A percentile compares a stretch with the other conserved stretches of the same genome.
phyloP scores from a whole-genome alignment of 2,113 vertebrate species.

The Salvelinus namaycush region DNA sequence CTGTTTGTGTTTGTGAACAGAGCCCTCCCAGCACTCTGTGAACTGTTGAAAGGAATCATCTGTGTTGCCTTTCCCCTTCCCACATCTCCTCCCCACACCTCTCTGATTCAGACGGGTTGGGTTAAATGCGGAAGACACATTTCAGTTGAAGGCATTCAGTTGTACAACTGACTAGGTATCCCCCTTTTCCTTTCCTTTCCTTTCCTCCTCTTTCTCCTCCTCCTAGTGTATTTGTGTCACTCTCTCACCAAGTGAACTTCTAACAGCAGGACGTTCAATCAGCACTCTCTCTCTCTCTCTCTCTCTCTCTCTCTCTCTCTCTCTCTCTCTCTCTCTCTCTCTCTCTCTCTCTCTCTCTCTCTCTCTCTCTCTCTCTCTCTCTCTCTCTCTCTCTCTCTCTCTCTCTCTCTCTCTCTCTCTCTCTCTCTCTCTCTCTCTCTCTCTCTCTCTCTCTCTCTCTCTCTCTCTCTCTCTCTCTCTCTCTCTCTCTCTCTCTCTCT shows the following conservation, averaged over 20 bases:
- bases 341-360: neutral
- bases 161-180: too few relatives aligned
- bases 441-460: constrained; percentile 5
- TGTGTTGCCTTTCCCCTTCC: constrained; percentile 29
- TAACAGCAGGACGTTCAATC: neutral
- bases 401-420: constrained; percentile 5
- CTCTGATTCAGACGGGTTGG: too few relatives aligned
- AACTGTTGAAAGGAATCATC: constrained; percentile 39
- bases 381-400: constrained; percentile 6
- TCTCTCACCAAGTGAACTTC: constrained; percentile 7
- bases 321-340: constrained; percentile 10
- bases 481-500: constrained; percentile 1
- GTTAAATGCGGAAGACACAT: too few relatives aligned
- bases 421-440: constrained; percentile 14
- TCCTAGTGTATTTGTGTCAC: neutral
- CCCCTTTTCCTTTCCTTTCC: constrained; percentile 18
- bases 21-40: constrained; percentile 30
- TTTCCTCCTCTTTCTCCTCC: constrained; percentile 3
- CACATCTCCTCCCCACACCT: neutral
- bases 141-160: too few relatives aligned
- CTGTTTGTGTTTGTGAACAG: too few relatives aligned
- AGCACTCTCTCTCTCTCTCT: neutral
- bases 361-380: constrained; percentile 13
- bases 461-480: constrained; percentile 20
- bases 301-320: constrained; percentile 11